Base-by-base conservation (phyloP, 2,113 vertebrate species). In the Hiodon tergisus region DNA sequence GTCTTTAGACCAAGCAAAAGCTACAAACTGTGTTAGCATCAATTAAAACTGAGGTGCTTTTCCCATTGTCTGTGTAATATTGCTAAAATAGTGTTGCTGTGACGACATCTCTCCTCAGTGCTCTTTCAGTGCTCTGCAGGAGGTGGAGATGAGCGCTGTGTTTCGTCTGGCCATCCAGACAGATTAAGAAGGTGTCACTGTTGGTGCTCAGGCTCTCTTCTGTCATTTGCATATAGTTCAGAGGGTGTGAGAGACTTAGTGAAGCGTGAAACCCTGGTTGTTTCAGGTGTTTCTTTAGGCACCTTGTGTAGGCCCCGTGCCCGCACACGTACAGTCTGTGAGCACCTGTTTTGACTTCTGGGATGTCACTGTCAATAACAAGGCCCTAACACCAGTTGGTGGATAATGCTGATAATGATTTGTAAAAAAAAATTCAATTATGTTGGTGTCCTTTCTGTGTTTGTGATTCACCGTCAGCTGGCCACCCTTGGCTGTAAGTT, bases 321-420 rank as follows among this genome's bases (percentile, higher is more conserved):
- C 51, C 52, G 5, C 51, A 46, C 47, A 58, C 67, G 50, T 16
- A 61, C 67, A 67, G 62, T 61, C 67, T 76, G 67, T 76, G 67
- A 7, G 62, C 74, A 57, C 57, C 48, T 13, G 58, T n/a, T 57
- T 70, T 67, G 31, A 16, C 67, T n/a, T 50, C 10, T 50, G 71
- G 13, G 58, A 51, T 72, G 9, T 8, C 46, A 11, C 51, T 16
- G 16, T 52, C 53, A 55, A 70, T 70, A 55, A 70, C 51, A 70
- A 7, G 16, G 5, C 9, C 53, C n/a, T 70, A 7, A 69, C 17
- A n/a, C 69, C 53, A 31, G 46, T 31, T 2, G 31, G 2, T 31
- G 31, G 31, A 31, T 31, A 31, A 31, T 31, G 2, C 31, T 31
- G 31, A 31, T 31, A 31, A 31, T 31, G 31, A 31, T 31, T 31